Evolutionary conservation across 2,113 vertebrate genomes (phyloP).

Genomic region (Xiphophorus maculatus): DNA sequence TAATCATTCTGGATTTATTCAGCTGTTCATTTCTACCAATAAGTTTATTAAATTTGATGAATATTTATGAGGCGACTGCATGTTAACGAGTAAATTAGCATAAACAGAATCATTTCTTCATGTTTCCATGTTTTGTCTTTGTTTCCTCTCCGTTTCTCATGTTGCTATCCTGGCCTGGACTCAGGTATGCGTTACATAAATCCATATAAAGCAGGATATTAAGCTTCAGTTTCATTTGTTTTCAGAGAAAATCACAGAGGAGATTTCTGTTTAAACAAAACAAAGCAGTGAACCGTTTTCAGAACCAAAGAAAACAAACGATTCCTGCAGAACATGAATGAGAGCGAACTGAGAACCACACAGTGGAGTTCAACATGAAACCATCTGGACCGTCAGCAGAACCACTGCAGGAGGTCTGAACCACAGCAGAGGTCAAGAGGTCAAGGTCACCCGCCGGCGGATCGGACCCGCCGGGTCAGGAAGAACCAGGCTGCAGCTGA

Average conservation of each 20-base stretch:
- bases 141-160: too few species aligned
- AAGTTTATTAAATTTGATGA: too few species aligned
- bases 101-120: too few species aligned
- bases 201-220: conserved; percentile 42
- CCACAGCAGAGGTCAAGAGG: conserved; percentile 43
- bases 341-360: neutral
- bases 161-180: conserved; percentile 25
- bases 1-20: too few species aligned
- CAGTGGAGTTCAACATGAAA: too few species aligned
- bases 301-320: conserved; percentile 53
- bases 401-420: conserved; percentile 51
- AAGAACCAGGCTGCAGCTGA: neutral
- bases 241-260: conserved; percentile 44
- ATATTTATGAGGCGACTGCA: too few species aligned
- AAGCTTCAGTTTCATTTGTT: conserved; percentile 33
- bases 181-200: conserved; percentile 34
- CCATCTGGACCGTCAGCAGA: conserved; percentile 18
- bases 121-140: neutral
- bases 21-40: too few species aligned
- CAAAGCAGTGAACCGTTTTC: conserved; percentile 40
- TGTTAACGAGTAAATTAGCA: too few species aligned
- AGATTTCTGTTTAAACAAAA: conserved; percentile 50
- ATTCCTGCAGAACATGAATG: conserved; percentile 32
- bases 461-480: conserved; percentile 5
- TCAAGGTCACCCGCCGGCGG: neutral